A percentile compares a stretch with the other conserved stretches of the same genome.
These are phyloP conservation scores for Dermolepida albohirtum DNA, from an alignment of 2,888 invertebrate species.

Conservation along the genomic window DNA sequence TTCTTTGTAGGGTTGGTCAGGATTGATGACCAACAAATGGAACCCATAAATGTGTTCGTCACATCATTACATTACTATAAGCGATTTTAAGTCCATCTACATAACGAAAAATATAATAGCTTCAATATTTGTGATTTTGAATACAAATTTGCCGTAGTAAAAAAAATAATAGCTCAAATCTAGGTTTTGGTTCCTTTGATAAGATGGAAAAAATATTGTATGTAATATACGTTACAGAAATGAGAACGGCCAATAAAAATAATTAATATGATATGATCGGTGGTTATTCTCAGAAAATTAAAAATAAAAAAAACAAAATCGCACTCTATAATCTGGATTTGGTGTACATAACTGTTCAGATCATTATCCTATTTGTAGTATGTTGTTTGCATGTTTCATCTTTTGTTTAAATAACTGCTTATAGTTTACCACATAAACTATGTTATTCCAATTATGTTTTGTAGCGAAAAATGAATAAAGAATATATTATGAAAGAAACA, in stretches of 20 bases:
- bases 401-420: slow-evolving; percentile 62
- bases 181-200: slow-evolving; percentile 50
- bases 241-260: slow-evolving; percentile 20
- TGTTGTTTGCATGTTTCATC: slow-evolving; percentile 61
- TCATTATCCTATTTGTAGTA: slow-evolving; percentile 57
- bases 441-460: slow-evolving; percentile 55
- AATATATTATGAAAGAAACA: slow-evolving; percentile 44
- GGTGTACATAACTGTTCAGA: slow-evolving; percentile 58
- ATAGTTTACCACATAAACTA: slow-evolving; percentile 60
- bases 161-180: slow-evolving; percentile 48
- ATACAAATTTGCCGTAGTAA: slow-evolving; percentile 61
- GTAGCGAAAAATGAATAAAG: slow-evolving; percentile 49
- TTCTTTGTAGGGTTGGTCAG: slow-evolving; percentile 67
- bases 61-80: slow-evolving; percentile 56
- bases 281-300: slow-evolving; percentile 39
- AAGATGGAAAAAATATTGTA: slow-evolving; percentile 23
- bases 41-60: slow-evolving; percentile 51
- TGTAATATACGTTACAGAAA: slow-evolving; percentile 30
- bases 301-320: slow-evolving; percentile 33
- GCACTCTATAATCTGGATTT: slow-evolving; percentile 56
- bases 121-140: slow-evolving; percentile 63
- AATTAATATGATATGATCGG: slow-evolving; percentile 27
- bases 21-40: slow-evolving; percentile 64
- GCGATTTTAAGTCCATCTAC: slow-evolving; percentile 61
- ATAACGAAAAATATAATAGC: slow-evolving; percentile 56